Conservation (phyloP, 1,140 invertebrate species). For the Carposina sasakii region DNA sequence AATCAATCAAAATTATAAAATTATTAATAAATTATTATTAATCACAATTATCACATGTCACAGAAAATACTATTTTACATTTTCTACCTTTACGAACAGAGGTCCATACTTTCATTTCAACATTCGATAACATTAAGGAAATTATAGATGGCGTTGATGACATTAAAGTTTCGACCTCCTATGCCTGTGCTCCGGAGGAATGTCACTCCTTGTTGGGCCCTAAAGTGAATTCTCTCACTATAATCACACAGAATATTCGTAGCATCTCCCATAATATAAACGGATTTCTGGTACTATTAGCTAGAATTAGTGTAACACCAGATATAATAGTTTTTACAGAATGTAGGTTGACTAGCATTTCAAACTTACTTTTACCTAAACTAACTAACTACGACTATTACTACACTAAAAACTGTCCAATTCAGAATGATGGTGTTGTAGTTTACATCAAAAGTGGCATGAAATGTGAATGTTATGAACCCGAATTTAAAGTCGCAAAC, state of each 20-base stretch:
- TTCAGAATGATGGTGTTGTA: conserved; percentile 10
- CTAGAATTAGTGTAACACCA: background rate
- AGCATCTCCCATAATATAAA: background rate
- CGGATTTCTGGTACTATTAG: background rate
- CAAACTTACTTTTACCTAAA: background rate
- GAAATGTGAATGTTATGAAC: background rate
- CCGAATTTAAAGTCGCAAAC: background rate
- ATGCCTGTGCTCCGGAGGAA: background rate
- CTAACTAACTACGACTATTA: background rate
- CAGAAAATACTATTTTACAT: no score
- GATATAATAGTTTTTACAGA: background rate
- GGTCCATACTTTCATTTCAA: no score
- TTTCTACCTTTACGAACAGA: no score
- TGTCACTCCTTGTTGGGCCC: background rate
- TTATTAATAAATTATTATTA: no score
- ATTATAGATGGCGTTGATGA: no score
- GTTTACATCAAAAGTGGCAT: background rate
- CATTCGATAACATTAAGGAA: no score
- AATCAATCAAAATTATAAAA: no score
- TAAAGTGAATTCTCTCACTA: background rate
- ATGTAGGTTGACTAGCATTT: background rate
- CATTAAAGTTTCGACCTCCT: background rate
- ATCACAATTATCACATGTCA: no score
- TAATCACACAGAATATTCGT: background rate
- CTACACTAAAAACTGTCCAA: background rate